Evolutionary conservation across 2,113 vertebrate species (phyloP).

Genomic region (Oncorhynchus kisutch): DNA sequence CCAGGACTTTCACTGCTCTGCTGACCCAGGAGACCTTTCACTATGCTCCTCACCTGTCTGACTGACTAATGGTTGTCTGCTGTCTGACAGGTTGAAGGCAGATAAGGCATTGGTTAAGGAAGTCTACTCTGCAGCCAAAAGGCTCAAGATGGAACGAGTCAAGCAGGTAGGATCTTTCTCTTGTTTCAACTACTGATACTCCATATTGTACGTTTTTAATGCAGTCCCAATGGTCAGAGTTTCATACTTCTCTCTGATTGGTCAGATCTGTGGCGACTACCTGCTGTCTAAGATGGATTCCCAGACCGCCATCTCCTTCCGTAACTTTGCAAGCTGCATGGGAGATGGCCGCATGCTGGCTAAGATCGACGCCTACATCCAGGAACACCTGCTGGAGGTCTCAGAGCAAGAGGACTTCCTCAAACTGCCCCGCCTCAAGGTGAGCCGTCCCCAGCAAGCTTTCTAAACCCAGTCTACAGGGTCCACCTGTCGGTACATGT

Average conservation of each 20-base stretch:
- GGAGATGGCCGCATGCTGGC: constrained; percentile 85
- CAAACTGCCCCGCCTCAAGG: constrained; percentile 96
- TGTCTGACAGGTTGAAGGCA: constrained; percentile 85
- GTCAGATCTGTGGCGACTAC: constrained; percentile 96
- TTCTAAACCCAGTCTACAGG: too few relatives aligned
- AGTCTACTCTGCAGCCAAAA: constrained; percentile 96
- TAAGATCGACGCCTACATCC: constrained; percentile 91
- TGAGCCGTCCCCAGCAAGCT: constrained; percentile 41
- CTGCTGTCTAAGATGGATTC: constrained; percentile 92
- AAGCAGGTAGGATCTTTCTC: constrained; percentile 81
- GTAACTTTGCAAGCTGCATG: constrained; percentile 94
- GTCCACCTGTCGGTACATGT: too few relatives aligned
- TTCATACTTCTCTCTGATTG: background rate
- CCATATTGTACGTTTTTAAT: background rate
- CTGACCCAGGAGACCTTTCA: background rate
- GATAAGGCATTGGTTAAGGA: constrained; percentile 96
- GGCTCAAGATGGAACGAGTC: constrained; percentile 96
- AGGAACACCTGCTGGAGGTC: constrained; percentile 91
- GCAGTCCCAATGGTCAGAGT: background rate
- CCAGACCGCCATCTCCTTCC: constrained; percentile 92
- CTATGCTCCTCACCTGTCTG: background rate
- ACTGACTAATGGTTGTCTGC: background rate
- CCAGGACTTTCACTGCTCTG: background rate
- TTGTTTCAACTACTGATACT: too few relatives aligned
- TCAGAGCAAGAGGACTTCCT: constrained; percentile 98